Evolutionary conservation across 2,888 invertebrate genomes (phyloP).

Genomic region (Ormyrus labotus): DNA sequence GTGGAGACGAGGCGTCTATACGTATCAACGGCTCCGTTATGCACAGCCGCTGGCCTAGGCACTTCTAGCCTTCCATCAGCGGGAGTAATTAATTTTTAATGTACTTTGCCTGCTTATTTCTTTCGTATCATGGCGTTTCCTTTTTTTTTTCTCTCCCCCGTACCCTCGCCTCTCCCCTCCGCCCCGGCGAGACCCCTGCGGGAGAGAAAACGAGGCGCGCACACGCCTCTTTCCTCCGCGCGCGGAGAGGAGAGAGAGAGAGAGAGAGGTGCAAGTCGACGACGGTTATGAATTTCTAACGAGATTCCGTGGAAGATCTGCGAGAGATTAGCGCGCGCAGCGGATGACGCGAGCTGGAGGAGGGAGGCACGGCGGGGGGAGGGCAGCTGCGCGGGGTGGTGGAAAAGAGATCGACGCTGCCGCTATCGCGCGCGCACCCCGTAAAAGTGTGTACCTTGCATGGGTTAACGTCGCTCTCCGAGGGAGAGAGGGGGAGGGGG

Average conservation of each 20-base stretch:
- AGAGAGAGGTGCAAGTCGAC: slow-evolving; percentile 59
- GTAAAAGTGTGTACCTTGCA: slow-evolving; percentile 69
- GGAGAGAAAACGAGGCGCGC: background rate
- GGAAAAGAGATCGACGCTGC: background rate
- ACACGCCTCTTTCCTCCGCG: slow-evolving; percentile 47
- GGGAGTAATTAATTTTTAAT: slow-evolving; percentile 76
- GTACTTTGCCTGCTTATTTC: slow-evolving; percentile 76
- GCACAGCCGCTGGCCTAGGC: slow-evolving; percentile 65
- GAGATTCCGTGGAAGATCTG: slow-evolving; percentile 75
- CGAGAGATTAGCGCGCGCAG: slow-evolving; percentile 73
- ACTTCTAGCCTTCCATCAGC: slow-evolving; percentile 75
- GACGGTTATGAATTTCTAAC: slow-evolving; percentile 76
- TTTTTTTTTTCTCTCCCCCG: slow-evolving; percentile 61
- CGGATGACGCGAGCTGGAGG: slow-evolving; percentile 56
- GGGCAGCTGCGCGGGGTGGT: slow-evolving; percentile 4
- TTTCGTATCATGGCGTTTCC: slow-evolving; percentile 73
- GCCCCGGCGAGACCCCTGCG: background rate
- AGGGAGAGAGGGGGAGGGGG: slow-evolving; percentile 62
- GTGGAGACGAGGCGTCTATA: background rate
- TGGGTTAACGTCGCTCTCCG: background rate
- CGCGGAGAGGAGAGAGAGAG: slow-evolving; percentile 26
- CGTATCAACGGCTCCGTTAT: slow-evolving; percentile 40
- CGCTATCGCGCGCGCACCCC: slow-evolving; percentile 2
- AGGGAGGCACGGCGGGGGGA: slow-evolving; percentile 57
- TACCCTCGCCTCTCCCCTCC: slow-evolving; percentile 4